These are phyloP conservation scores for Notolabrus celidotus DNA, from an alignment of 2,797 vertebrate genomes.

Conservation along the genomic window DNA sequence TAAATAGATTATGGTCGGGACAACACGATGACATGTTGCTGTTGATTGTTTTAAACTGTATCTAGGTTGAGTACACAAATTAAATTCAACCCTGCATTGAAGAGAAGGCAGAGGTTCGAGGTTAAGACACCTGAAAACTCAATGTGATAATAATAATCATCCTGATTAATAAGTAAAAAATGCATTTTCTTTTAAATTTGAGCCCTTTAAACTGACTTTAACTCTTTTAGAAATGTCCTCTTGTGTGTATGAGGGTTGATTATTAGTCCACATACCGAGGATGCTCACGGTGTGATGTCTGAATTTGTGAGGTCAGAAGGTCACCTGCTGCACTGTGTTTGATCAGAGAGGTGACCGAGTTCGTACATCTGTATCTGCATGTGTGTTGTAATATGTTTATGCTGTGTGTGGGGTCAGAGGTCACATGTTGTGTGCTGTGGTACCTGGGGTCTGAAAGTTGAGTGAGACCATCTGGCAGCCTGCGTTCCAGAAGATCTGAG, in stretches of 20 bases:
- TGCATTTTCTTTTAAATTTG: no score
- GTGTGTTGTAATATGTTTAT: constrained; percentile 11
- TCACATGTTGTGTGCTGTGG: constrained; percentile 66
- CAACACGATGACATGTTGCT: no score
- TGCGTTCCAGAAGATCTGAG: constrained; percentile 99
- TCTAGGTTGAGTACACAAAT: no score
- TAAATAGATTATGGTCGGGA: no score
- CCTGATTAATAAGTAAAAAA: no score
- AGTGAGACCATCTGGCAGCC: constrained; percentile 99
- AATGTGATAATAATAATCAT: no score
- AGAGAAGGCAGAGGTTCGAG: no score
- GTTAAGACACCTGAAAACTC: no score
- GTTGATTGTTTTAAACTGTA: no score
- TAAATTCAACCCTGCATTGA: no score
- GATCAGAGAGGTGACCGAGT: constrained; percentile 3
- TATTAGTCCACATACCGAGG: background rate
- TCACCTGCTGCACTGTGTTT: constrained; percentile 2
- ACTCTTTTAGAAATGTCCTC: no score
- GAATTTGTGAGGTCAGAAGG: constrained; percentile 16
- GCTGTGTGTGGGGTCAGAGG: constrained; percentile 49
- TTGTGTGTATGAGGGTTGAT: background rate
- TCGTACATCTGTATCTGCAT: background rate
- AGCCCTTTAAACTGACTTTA: no score
- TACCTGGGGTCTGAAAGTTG: constrained; percentile 99
- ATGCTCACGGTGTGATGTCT: background rate